phyloP scores from a whole-genome alignment of 2,888 invertebrate species.

The Leptogaster cylindrica region DNA sequence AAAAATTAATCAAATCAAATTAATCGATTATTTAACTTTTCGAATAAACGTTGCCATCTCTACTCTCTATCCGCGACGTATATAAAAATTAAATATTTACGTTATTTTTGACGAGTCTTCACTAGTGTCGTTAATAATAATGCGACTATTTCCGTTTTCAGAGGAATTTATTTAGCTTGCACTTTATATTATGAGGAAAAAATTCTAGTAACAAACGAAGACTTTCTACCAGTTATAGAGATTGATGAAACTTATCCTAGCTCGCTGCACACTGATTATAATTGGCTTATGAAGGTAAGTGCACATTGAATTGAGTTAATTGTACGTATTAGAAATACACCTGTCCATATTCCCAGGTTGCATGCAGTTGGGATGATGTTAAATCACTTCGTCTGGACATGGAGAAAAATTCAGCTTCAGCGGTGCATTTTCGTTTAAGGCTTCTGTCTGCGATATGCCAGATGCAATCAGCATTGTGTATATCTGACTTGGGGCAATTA shows the following conservation, averaged over 20 bases:
- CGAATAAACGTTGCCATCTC: too few relatives aligned
- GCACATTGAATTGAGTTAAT: not conserved
- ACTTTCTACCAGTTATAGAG: constrained; percentile 95
- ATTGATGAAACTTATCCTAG: constrained; percentile 95
- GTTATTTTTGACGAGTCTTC: too few relatives aligned
- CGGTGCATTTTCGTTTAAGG: constrained; percentile 90
- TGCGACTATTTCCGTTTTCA: constrained; percentile 60
- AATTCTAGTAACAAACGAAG: constrained; percentile 94
- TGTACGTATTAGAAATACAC: not conserved
- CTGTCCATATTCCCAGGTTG: constrained; percentile 68
- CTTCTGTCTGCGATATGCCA: constrained; percentile 90
- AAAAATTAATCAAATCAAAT: too few relatives aligned
- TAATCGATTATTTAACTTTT: too few relatives aligned
- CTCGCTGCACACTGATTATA: constrained; percentile 89
- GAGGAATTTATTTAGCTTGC: constrained; percentile 93
- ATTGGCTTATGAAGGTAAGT: constrained; percentile 94
- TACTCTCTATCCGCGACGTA: too few relatives aligned
- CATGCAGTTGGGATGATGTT: constrained; percentile 96
- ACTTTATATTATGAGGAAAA: constrained; percentile 95
- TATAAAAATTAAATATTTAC: too few relatives aligned
- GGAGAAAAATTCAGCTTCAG: constrained; percentile 91
- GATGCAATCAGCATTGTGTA: constrained; percentile 89
- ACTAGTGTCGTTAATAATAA: too few relatives aligned
- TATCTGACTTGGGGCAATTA: constrained; percentile 93
- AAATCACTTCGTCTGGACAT: constrained; percentile 90